phyloP scores from a whole-genome alignment of 2,113 vertebrate genomes.

The Silurus glanis region DNA sequence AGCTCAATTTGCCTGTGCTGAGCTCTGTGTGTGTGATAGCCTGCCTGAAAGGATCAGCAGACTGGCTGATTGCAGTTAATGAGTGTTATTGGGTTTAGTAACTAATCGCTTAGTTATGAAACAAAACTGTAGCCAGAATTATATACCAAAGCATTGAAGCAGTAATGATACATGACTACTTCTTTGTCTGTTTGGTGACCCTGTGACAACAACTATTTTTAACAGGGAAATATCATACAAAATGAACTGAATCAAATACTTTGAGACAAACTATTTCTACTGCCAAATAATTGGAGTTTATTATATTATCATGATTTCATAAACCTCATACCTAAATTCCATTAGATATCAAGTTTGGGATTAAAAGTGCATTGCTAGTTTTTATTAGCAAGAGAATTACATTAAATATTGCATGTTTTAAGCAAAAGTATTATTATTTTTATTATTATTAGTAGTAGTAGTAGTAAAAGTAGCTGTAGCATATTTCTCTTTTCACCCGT shows the following conservation, averaged over 20 bases:
- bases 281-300: not conserved
- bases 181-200: not conserved
- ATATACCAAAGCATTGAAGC: not conserved
- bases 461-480: too few species aligned
- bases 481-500: too few species aligned
- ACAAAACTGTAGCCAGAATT: not conserved
- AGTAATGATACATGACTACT: not conserved
- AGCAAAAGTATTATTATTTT: too few species aligned
- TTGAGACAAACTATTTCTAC: not conserved
- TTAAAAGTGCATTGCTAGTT: not conserved
- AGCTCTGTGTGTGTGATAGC: constrained; percentile 27
- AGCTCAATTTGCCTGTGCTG: not conserved
- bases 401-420: too few species aligned
- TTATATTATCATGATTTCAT: not conserved
- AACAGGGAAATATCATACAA: not conserved
- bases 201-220: not conserved
- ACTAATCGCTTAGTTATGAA: not conserved
- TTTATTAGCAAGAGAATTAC: too few species aligned
- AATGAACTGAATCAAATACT: not conserved
- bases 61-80: constrained; percentile 21
- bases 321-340: not conserved
- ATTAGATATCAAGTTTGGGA: not conserved
- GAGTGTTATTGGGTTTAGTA: not conserved
- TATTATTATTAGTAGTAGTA: too few species aligned
- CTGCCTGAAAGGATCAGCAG: constrained; percentile 1